phyloP scores from a whole-genome alignment of 2,888 invertebrate genomes.

The Epiblema foenella region DNA sequence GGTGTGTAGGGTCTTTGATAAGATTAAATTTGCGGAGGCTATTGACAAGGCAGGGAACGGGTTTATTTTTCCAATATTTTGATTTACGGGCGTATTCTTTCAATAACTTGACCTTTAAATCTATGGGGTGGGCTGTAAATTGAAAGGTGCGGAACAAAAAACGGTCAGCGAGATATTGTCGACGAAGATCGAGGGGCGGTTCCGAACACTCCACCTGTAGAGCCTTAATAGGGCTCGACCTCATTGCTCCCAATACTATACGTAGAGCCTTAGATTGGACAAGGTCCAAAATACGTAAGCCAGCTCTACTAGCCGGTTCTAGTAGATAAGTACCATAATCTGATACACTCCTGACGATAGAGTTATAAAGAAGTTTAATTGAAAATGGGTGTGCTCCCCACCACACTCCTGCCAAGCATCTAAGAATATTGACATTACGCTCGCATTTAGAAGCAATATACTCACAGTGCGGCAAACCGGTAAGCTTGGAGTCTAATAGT shows the following conservation, averaged over 20 bases:
- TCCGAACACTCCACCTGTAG: too few relatives aligned
- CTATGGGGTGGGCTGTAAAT: neutral
- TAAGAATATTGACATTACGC: constrained; percentile 5
- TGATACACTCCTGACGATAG: constrained; percentile 5
- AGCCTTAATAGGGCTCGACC: too few relatives aligned
- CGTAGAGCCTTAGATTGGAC: neutral
- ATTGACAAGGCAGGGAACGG: neutral
- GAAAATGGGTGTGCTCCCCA: constrained; percentile 15
- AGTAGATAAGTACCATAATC: constrained; percentile 6
- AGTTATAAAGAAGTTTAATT: constrained; percentile 1
- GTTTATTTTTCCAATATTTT: neutral
- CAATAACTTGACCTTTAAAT: constrained; percentile 2
- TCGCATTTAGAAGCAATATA: neutral
- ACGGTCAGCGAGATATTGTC: too few relatives aligned
- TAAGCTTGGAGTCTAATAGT: neutral
- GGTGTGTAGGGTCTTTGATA: neutral
- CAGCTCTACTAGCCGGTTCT: neutral
- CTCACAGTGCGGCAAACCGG: neutral
- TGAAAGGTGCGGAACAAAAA: neutral
- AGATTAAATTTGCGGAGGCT: constrained; percentile 4
- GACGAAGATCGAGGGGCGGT: too few relatives aligned
- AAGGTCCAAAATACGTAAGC: neutral
- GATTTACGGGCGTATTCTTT: neutral
- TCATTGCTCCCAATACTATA: constrained; percentile 1
- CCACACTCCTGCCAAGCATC: constrained; percentile 16